Conservation (phyloP, 2,797 vertebrate genomes). For the Gobionotothen gibberifrons region DNA sequence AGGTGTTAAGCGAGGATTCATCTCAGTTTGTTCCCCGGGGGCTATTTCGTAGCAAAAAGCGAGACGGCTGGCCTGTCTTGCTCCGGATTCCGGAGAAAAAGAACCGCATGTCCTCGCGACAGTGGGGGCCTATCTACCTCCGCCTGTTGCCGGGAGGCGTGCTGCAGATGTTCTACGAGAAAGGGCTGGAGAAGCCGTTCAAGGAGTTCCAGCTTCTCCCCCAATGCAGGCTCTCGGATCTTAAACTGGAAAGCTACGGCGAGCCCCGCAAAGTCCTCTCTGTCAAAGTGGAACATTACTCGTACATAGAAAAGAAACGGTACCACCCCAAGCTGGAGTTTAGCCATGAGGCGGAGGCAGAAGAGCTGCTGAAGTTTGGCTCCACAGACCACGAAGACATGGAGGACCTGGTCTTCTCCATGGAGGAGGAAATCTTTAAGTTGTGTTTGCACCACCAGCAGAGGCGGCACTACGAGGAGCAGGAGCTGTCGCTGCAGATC, state of each 20-base stretch:
- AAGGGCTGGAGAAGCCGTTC: conserved; percentile 96
- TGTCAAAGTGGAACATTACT: conserved; percentile 92
- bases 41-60: conserved; percentile 88
- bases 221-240: conserved; percentile 90
- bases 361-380: conserved; percentile 97
- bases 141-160: conserved; percentile 89
- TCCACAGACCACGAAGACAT: conserved; percentile 90
- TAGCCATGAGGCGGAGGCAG: conserved; percentile 88
- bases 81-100: conserved; percentile 98
- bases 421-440: conserved; percentile 92
- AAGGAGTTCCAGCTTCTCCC: conserved; percentile 94
- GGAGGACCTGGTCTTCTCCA: conserved; percentile 87
- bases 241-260: conserved; percentile 92
- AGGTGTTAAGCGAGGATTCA: conserved; percentile 54
- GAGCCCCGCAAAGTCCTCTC: conserved; percentile 94
- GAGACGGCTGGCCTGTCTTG: conserved; percentile 95
- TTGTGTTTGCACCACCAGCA: conserved; percentile 82
- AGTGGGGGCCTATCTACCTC: conserved; percentile 98
- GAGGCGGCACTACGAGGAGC: conserved; percentile 91
- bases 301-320: conserved; percentile 91
- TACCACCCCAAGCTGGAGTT: conserved; percentile 93
- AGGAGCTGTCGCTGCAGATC: conserved; percentile 92
- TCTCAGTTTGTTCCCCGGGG: conserved; percentile 81
- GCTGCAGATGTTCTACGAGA: conserved; percentile 96
- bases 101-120: conserved; percentile 98